A percentile compares a stretch with the other conserved stretches of the same genome.
phyloP scores from a whole-genome alignment of 2,888 invertebrate species.

The Melanchra persicariae region DNA sequence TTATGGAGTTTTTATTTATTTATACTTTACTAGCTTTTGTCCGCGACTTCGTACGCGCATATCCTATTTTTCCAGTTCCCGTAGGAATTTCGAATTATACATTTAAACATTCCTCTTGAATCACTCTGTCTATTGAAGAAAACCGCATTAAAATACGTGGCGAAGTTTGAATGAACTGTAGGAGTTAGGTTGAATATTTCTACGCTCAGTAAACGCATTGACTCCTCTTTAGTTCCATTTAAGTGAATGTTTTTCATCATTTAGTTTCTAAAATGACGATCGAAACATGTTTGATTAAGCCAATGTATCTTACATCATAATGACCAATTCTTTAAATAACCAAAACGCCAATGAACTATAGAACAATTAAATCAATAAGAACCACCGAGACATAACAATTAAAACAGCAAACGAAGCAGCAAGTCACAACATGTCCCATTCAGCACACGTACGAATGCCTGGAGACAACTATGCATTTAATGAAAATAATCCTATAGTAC shows the following conservation, averaged over 20 bases:
- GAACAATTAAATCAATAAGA: conserved; percentile 14
- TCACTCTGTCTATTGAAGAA: no score
- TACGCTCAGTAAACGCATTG: no score
- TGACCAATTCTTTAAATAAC: not conserved
- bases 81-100: no score
- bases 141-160: no score
- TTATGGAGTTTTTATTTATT: not conserved
- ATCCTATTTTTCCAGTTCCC: no score
- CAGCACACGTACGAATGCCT: conserved; percentile 75
- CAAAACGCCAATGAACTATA: not conserved
- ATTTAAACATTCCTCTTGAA: no score
- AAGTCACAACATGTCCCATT: conserved; percentile 67
- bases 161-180: no score
- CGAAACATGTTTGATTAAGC: no score
- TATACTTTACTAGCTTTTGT: no score
- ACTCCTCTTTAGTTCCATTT: no score
- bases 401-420: conserved; percentile 49
- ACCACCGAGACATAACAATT: conserved; percentile 55
- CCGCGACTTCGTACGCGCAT: no score
- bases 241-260: not conserved
- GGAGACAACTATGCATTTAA: conserved; percentile 81
- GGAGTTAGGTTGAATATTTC: no score
- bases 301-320: not conserved
- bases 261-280: not conserved
- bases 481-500: conserved; percentile 82